Base-by-base conservation (phyloP, 2,888 invertebrate genomes). In the Sylvicola cinctus region DNA sequence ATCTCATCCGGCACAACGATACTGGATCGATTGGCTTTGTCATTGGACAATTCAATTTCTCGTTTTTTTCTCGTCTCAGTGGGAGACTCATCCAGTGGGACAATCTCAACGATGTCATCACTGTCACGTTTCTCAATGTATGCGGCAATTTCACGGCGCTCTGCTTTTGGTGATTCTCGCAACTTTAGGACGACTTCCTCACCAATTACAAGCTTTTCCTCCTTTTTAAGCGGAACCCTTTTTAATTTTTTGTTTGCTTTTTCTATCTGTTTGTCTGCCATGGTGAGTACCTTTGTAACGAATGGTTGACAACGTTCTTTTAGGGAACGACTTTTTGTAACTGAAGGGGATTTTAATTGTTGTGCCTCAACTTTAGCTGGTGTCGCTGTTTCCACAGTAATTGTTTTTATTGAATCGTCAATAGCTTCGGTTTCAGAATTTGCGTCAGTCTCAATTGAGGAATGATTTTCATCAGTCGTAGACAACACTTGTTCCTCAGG, bases 251-350 rank as follows among this genome's bases (percentile, higher is more conserved):
- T 25, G 8, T 25, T 25, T 7, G 7, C 8, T 38, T 69, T 69
- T 60, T 44, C 68, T 60, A 52, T 66, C 50, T 45, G 69, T 58
- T 68, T 66, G 43, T 70, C 71, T 13, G 70, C 71, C 54, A 70
- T 61, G 42, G 65, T 67, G 51, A 66, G 70, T 15, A 70, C 60
- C 55, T 71, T 70, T 49, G 70, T 69, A 42, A 70, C 71, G 36
- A 70, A 58, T 17, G 70, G 68, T 47, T 68, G 68, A 49, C 70
- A 68, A 32, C 41, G 36, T 49, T 63, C 63, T 16, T n/a, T n/a
- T n/a, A n/a, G n/a, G n/a, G n/a, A n/a, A n/a, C n/a, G n/a, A n/a
- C n/a, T n/a, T n/a, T n/a, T n/a, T n/a, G n/a, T n/a, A n/a, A n/a
- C n/a, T n/a, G n/a, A n/a, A n/a, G n/a, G n/a, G n/a, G n/a, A n/a